Percentiles rank a stretch among this genome's conserved stretches.
Conservation (phyloP, 1,140 invertebrate species). For the Drosophila kohkoa region DNA sequence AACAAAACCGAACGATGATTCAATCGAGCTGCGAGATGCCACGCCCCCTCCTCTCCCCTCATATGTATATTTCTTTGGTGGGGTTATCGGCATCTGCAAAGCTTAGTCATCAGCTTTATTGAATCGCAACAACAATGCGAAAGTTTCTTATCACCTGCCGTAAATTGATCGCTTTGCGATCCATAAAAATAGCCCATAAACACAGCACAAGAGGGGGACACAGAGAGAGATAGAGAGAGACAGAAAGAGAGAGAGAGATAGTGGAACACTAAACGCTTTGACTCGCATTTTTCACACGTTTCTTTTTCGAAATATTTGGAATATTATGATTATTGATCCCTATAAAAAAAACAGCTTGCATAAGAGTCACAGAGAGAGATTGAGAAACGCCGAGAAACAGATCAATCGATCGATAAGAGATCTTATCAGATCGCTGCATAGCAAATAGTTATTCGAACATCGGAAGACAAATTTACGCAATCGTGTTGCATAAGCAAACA, state of each 20-base stretch:
- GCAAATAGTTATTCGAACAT: neutral
- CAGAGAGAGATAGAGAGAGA: neutral
- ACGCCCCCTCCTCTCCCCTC: constrained; percentile 10
- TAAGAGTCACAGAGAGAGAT: constrained; percentile 5
- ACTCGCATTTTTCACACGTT: constrained; percentile 41
- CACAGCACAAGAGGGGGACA: too few relatives aligned
- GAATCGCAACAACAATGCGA: constrained; percentile 13
- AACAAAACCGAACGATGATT: constrained; percentile 45
- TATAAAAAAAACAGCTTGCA: neutral
- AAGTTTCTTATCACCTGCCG: constrained; percentile 30
- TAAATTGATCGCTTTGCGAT: constrained; percentile 21
- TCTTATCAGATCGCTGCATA: neutral
- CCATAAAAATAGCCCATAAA: constrained; percentile 14
- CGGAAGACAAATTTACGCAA: neutral
- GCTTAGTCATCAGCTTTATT: constrained; percentile 46
- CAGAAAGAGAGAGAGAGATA: constrained; percentile 19
- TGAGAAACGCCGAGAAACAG: neutral
- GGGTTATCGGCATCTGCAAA: constrained; percentile 27
- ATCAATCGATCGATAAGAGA: constrained; percentile 6
- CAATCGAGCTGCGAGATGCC: constrained; percentile 31
- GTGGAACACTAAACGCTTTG: neutral
- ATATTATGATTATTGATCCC: constrained; percentile 18
- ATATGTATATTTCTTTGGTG: neutral
- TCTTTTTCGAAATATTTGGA: constrained; percentile 20
- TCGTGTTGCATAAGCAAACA: neutral